These are phyloP conservation scores for Dasysyrphus albostriatus DNA, from an alignment of 2,888 invertebrate species.

Conservation along the genomic window DNA sequence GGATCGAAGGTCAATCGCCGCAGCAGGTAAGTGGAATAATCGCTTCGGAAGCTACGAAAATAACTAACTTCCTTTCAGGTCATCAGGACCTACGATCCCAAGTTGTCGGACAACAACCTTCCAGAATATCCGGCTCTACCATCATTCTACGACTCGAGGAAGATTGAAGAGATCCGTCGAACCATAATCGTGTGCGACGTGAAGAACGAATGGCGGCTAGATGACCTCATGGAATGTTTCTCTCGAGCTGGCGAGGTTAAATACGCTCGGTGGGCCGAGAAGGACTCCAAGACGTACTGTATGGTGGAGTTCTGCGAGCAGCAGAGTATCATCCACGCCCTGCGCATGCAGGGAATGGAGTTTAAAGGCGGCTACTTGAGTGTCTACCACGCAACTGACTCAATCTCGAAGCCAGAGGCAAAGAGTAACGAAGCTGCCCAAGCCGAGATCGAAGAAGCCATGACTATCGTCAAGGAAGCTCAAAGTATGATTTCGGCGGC, in stretches of 20 bases:
- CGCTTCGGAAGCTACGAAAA: fast-evolving
- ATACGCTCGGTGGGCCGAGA: conserved; percentile 95
- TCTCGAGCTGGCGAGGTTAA: conserved; percentile 96
- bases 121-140: conserved; percentile 96
- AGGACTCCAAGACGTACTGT: conserved; percentile 91
- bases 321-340: conserved; percentile 92
- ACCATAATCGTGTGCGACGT: conserved; percentile 95
- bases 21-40: conserved; percentile 85
- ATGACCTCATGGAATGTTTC: conserved; percentile 95
- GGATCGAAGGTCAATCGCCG: conserved; percentile 92
- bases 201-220: conserved; percentile 88
- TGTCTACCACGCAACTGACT: conserved; percentile 95
- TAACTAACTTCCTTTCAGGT: conserved; percentile 82
- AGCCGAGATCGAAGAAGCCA: conserved; percentile 97
- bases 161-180: conserved; percentile 97
- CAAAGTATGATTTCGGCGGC: conserved; percentile 97
- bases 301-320: conserved; percentile 98
- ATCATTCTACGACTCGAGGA: conserved; percentile 92
- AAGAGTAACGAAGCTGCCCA: conserved; percentile 98
- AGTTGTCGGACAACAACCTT: conserved; percentile 91
- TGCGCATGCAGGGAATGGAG: conserved; percentile 92
- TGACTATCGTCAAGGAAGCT: conserved; percentile 98
- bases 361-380: conserved; percentile 88
- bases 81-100: conserved; percentile 96
- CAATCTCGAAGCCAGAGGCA: conserved; percentile 95